A percentile compares a stretch with the other conserved stretches of the same genome.
These are phyloP conservation scores for Kryptolebias ocellatus DNA, from an alignment of 2,797 vertebrate species.

Conservation along the genomic window DNA sequence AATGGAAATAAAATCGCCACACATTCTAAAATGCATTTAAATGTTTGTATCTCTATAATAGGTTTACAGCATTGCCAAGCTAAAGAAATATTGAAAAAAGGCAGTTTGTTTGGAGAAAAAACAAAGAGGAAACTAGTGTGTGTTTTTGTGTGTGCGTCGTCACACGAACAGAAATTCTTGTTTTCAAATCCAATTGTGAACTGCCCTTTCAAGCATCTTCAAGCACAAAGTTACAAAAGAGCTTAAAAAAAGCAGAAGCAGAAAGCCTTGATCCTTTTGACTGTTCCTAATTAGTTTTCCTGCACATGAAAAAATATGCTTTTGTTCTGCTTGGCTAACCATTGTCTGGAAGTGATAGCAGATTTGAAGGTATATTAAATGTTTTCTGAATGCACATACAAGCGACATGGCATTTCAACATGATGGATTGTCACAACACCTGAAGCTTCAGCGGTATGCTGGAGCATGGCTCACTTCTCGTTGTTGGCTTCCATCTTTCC, in stretches of 20 bases:
- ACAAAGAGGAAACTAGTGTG: background rate
- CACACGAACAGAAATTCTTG: conserved; percentile 26
- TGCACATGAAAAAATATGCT: conserved; percentile 50
- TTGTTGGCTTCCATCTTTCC: conserved; percentile 28
- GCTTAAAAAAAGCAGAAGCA: conserved; percentile 41
- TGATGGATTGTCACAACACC: conserved; percentile 31
- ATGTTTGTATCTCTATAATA: conserved; percentile 21
- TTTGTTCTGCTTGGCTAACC: conserved; percentile 41
- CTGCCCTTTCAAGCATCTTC: conserved; percentile 43
- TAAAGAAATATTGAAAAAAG: background rate
- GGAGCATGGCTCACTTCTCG: conserved; percentile 3
- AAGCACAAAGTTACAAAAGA: conserved; percentile 33
- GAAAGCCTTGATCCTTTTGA: conserved; percentile 62
- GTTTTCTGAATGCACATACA: conserved; percentile 11
- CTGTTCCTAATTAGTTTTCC: conserved; percentile 67
- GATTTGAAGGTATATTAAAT: conserved; percentile 55
- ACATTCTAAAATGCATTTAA: conserved; percentile 16
- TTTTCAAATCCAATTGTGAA: conserved; percentile 51
- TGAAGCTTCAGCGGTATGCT: conserved; percentile 6
- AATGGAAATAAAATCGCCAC: conserved; percentile 22
- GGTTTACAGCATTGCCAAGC: background rate
- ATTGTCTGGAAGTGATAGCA: conserved; percentile 49
- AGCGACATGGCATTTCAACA: conserved; percentile 25
- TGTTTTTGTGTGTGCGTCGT: conserved; percentile 11
- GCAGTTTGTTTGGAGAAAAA: conserved; percentile 17